A percentile compares a stretch with the other conserved stretches of the same genome.
phyloP scores from a whole-genome alignment of 35 echinoderm and acorn worm genomes.

The Apostichopus parvimensis region DNA sequence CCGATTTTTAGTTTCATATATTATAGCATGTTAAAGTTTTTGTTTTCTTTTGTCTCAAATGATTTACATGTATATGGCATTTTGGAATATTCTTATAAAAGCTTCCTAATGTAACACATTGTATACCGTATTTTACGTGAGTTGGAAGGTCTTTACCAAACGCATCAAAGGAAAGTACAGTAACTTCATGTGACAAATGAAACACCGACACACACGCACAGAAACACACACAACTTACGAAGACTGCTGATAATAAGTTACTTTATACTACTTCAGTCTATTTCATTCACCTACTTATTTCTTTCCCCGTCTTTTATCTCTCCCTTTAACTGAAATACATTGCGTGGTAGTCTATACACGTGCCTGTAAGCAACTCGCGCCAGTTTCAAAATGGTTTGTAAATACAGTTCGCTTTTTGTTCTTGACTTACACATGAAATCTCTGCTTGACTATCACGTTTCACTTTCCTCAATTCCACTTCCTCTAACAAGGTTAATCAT shows the following conservation, averaged over 20 bases:
- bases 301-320: not conserved
- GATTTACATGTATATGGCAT: too few relatives aligned
- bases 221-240: too few relatives aligned
- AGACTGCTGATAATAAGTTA: not conserved
- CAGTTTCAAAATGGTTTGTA: not conserved
- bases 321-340: not conserved
- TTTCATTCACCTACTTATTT: not conserved
- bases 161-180: too few relatives aligned
- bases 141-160: too few relatives aligned
- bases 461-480: not conserved
- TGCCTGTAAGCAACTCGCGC: not conserved
- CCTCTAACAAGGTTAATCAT: constrained; percentile 8
- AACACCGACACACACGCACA: too few relatives aligned
- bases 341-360: not conserved
- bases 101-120: too few relatives aligned
- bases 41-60: too few relatives aligned
- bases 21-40: too few relatives aligned
- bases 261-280: not conserved
- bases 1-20: too few relatives aligned
- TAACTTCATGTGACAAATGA: too few relatives aligned
- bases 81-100: too few relatives aligned
- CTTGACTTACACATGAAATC: not conserved
- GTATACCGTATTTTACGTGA: too few relatives aligned
- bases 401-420: not conserved
- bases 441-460: not conserved